phyloP scores from a whole-genome alignment of 2,888 invertebrate species.

The Pediacus dermestoides region DNA sequence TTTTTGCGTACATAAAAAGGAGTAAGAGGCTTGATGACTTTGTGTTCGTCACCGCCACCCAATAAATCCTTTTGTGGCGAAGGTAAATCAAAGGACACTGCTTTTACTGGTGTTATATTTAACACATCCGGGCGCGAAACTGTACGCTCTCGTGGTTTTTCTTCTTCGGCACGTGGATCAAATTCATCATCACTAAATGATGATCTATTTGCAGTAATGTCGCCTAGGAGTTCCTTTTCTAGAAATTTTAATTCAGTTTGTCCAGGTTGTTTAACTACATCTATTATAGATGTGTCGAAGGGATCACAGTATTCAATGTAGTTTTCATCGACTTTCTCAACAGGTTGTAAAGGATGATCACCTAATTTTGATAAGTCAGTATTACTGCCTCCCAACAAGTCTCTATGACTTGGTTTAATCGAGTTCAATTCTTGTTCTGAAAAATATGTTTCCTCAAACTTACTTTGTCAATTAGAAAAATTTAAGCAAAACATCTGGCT shows the following conservation, averaged over 20 bases:
- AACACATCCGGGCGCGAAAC: constrained; percentile 64
- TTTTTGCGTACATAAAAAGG: constrained; percentile 73
- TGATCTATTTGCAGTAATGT: constrained; percentile 47
- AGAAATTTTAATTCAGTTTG: constrained; percentile 74
- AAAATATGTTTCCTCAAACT: no score
- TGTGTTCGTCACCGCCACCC: constrained; percentile 40
- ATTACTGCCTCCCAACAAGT: constrained; percentile 72
- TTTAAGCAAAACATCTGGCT: no score
- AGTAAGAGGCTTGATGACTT: constrained; percentile 70
- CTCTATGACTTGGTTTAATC: constrained; percentile 54
- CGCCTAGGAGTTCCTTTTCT: constrained; percentile 70
- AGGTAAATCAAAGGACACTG: constrained; percentile 60
- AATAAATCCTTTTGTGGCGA: constrained; percentile 55
- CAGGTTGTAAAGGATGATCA: constrained; percentile 65
- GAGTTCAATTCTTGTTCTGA: constrained; percentile 52
- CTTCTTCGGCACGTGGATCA: constrained; percentile 71
- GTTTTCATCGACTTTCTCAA: constrained; percentile 52
- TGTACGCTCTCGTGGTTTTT: constrained; percentile 41
- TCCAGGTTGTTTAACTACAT: constrained; percentile 69
- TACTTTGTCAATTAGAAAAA: no score
- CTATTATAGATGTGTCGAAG: constrained; percentile 79
- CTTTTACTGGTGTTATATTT: constrained; percentile 42
- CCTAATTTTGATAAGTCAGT: constrained; percentile 69
- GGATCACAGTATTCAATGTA: constrained; percentile 69
- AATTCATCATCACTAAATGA: constrained; percentile 74